These are phyloP conservation scores for Parnassius smintheus DNA, from an alignment of 2,888 invertebrate species.

Conservation along the genomic window DNA sequence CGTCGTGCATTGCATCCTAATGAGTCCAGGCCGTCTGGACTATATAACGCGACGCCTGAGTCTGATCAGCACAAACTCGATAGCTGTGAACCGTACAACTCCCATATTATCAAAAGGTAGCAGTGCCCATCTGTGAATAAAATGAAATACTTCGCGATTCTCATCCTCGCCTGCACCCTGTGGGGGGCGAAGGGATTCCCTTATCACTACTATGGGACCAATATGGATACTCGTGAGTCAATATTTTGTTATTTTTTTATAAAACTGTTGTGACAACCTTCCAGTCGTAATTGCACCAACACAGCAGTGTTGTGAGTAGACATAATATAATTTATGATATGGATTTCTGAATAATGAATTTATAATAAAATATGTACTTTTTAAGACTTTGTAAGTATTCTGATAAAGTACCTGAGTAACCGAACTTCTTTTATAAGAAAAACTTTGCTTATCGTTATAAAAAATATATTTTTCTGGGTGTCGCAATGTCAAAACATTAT, in stretches of 20 bases:
- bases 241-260: neutral
- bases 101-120: constrained; percentile 46
- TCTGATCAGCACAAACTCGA: constrained; percentile 51
- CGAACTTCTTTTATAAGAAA: no score
- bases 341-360: no score
- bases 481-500: no score
- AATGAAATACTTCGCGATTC: constrained; percentile 52
- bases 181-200: constrained; percentile 60
- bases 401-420: no score
- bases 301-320: no score
- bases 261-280: no score
- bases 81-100: constrained; percentile 51
- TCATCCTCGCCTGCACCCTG: constrained; percentile 54
- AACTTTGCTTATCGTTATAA: no score
- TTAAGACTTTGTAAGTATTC: no score
- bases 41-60: constrained; percentile 63
- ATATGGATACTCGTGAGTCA: constrained; percentile 68
- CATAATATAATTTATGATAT: no score
- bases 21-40: constrained; percentile 58
- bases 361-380: no score
- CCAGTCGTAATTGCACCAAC: no score
- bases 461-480: no score
- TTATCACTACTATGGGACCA: constrained; percentile 64
- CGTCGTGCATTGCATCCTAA: constrained; percentile 66
- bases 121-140: constrained; percentile 37